Evolutionary conservation across 2,113 vertebrate species (phyloP), one percentile per base, ranked within the genome.

Genomic region (Orientallactaga bullata): DNA sequence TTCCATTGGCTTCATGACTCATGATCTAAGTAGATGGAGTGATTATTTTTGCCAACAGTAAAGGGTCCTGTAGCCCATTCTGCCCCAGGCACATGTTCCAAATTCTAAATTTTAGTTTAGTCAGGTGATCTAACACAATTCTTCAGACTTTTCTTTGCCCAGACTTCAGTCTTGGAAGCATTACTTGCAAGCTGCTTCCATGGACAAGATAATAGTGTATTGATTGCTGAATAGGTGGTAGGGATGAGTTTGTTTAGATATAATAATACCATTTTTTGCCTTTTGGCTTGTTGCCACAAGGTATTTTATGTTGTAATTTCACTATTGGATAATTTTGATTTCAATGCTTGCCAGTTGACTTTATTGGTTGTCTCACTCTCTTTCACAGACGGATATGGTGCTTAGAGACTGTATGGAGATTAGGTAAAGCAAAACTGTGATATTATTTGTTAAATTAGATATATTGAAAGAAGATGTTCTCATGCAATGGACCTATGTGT

Each of bases 221-320:
- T 97, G 97, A 98, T 97, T 97, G 96, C 85, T 94, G 95, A 97
- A 95, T 93, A 94, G 93, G 74, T 93, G 88, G 90, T 90, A 68
- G 58, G 82, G 79, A 30, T 94, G 23, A 90, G 95, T 97, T 97
- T 97, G 95, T 97, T 97, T 96, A 96, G 96, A 90, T 96, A 87
- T 96, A 97, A 87, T 96, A 97, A 89, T 79, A 37, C 83, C 97
- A 97, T 97, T 98, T 98, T 97, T 85, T 94, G 89, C 89, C 83
- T 85, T 93, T 96, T 81, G 95, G 68, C 83, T 97, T 93, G 32
- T 97, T 94, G 93, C 84, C 95, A 81, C 90, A 96, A 95, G 93
- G 85, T 81, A 89, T 97, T 97, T 95, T 81, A 88, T 96, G 71
- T 72, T 5, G 5, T 88, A 84, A 97, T 95, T 96, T 97, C 89